A percentile compares a stretch with the other conserved stretches of the same genome.
Conservation (phyloP, 2,113 vertebrate genomes). For the Ailuropoda melanoleuca region DNA sequence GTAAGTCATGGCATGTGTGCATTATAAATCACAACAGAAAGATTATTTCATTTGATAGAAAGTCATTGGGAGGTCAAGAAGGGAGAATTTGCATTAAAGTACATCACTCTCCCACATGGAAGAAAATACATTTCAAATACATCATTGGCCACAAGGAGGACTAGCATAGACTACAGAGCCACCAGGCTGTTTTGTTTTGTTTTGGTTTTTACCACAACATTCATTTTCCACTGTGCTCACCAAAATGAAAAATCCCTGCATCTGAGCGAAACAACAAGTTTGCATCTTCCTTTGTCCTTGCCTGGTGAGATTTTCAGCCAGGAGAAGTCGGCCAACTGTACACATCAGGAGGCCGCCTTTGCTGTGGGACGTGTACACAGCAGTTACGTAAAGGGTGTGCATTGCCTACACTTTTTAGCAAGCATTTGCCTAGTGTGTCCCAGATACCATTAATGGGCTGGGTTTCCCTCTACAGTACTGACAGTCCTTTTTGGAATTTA, state of each 20-base stretch:
- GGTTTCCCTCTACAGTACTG: neutral
- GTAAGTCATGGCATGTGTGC: neutral
- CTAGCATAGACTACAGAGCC: neutral
- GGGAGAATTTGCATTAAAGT: slow-evolving; percentile 16
- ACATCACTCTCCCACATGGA: neutral
- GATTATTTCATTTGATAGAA: slow-evolving; percentile 29
- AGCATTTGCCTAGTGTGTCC: neutral
- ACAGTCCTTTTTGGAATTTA: neutral
- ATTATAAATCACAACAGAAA: slow-evolving; percentile 47
- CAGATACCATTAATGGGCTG: neutral
- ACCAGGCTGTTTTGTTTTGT: neutral
- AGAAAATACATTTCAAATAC: neutral
- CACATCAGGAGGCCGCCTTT: neutral
- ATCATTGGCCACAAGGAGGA: neutral
- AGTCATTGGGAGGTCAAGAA: slow-evolving; percentile 42
- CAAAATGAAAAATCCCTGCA: slow-evolving; percentile 47
- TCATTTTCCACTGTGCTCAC: slow-evolving; percentile 38
- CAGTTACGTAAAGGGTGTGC: neutral
- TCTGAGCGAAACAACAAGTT: slow-evolving; percentile 10
- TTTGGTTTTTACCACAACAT: neutral
- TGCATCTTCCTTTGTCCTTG: neutral
- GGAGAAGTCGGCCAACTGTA: neutral
- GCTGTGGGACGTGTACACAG: neutral
- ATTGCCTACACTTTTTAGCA: neutral
- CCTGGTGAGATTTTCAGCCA: slow-evolving; percentile 25